Evolutionary conservation across 2,888 invertebrate genomes (phyloP).

Genomic region (Syrphus vitripennis): DNA sequence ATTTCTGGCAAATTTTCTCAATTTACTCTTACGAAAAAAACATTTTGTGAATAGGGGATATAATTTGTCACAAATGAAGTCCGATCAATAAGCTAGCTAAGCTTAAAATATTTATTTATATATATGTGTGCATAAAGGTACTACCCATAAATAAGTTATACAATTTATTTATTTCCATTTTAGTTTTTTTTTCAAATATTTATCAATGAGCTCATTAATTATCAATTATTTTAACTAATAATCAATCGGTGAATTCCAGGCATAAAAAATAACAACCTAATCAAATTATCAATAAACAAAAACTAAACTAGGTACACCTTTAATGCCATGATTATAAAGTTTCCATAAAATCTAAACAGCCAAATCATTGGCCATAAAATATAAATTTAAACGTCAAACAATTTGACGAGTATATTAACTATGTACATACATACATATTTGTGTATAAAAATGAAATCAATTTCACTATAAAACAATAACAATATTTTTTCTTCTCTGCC

Average conservation of each 20-base stretch:
- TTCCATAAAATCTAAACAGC: slow-evolving; percentile 12
- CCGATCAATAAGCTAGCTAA: not conserved
- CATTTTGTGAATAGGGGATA: no score
- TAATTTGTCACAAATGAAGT: not conserved
- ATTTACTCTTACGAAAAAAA: no score
- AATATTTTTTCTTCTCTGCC: not conserved
- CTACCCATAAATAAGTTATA: not conserved
- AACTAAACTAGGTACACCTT: not conserved
- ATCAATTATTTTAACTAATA: slow-evolving; percentile 8
- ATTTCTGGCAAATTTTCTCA: no score
- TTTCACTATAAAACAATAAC: slow-evolving; percentile 35
- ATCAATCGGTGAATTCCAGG: not conserved
- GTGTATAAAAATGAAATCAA: slow-evolving; percentile 36
- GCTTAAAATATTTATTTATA: not conserved
- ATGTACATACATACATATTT: not conserved
- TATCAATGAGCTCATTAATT: slow-evolving; percentile 11
- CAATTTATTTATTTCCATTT: no score
- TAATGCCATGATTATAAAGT: slow-evolving; percentile 17
- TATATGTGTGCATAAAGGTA: no score
- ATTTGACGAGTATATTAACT: not conserved
- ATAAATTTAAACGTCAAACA: not conserved
- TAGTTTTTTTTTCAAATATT: not conserved
- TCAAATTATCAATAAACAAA: slow-evolving; percentile 15
- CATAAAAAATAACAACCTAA: slow-evolving; percentile 1
- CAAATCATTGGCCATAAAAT: slow-evolving; percentile 3